Evolutionary conservation across 2,888 invertebrate species (phyloP), one percentile per base, ranked within the genome.

Genomic region (Ormyrus thymus): DNA sequence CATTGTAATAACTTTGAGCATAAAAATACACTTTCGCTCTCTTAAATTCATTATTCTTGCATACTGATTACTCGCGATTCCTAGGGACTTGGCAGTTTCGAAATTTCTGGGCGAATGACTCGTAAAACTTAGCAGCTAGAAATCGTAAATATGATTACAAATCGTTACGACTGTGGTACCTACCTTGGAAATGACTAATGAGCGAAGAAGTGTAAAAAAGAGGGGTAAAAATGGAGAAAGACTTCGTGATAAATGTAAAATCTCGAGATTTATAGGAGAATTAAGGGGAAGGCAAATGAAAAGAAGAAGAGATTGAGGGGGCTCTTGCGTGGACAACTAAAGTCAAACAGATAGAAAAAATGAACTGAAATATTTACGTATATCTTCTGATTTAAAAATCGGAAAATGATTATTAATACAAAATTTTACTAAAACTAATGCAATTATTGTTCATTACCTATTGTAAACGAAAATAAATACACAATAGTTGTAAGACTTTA

Each of bases 111-210:
- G 56, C 15, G 48, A 56, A 45, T 13, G 8, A 7, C n/a, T 8
- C 58, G 55, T 51, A 65, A 70, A 73, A 50, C 29, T 29, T 29
- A 29, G 29, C 29, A 29, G 29, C 4, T 48, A 29, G 55, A 48
- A 45, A 69, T 50, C 66, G 68, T 68, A 69, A 79, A 79, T 79
- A 76, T 62, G 66, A 79, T 76, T 76, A 76, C 76, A 73, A 76
- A 76, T 79, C 72, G 72, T 76, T 58, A 71, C 64, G 11, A 3
- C 10, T 6, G 53, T 55, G 68, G 61, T n/a, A 7, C 1, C 29
- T 7, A 1, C 48, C 61, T 45, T 10, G 4, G 8, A 48, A 29
- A 79, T 72, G 71, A 79, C 72, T 79, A 72, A 76, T 76, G 72
- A 45, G 72, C 13, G 66, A 62, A n/a, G 8, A 66, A 15, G 58